A percentile compares a stretch with the other conserved stretches of the same genome.
Conservation (phyloP, 2,888 invertebrate genomes). For the Cancer borealis region DNA sequence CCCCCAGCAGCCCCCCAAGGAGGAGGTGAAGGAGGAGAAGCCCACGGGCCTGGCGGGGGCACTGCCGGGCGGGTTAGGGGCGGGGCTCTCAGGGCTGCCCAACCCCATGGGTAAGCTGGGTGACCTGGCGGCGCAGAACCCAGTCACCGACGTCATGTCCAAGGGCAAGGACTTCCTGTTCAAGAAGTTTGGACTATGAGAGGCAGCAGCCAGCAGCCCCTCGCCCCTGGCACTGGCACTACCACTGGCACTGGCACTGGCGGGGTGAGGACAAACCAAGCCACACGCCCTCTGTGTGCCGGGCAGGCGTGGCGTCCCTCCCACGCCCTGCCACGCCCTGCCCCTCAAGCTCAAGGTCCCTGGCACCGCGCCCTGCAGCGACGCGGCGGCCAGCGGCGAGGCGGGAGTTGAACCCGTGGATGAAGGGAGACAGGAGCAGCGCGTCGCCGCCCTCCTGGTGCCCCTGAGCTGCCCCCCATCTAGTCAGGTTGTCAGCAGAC, state of each 20-base stretch:
- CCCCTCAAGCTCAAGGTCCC: background rate
- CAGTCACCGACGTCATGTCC: slow-evolving; percentile 93
- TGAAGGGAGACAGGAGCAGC: background rate
- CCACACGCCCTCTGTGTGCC: background rate
- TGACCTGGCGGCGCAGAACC: slow-evolving; percentile 82
- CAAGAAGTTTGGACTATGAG: slow-evolving; percentile 93
- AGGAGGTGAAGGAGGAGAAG: slow-evolving; percentile 62
- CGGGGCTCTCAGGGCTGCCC: slow-evolving; percentile 72
- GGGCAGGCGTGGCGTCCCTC: background rate
- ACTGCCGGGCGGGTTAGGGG: slow-evolving; percentile 74
- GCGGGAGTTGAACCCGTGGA: background rate
- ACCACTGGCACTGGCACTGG: background rate
- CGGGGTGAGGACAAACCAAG: background rate
- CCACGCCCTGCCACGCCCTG: background rate
- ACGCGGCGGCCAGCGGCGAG: background rate
- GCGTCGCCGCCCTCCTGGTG: slow-evolving; percentile 14
- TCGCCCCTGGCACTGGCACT: background rate
- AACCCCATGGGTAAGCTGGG: slow-evolving; percentile 77
- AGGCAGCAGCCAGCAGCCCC: slow-evolving; percentile 65
- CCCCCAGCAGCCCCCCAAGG: slow-evolving; percentile 49
- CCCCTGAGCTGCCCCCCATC: background rate
- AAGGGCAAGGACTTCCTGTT: slow-evolving; percentile 96
- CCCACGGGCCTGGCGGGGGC: slow-evolving; percentile 75
- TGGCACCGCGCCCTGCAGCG: background rate
- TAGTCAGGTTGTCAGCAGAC: slow-evolving; percentile 11